A percentile compares a stretch with the other conserved stretches of the same genome.
Evolutionary conservation across 2,888 invertebrate genomes (phyloP).

Genomic region (Biston betularia): DNA sequence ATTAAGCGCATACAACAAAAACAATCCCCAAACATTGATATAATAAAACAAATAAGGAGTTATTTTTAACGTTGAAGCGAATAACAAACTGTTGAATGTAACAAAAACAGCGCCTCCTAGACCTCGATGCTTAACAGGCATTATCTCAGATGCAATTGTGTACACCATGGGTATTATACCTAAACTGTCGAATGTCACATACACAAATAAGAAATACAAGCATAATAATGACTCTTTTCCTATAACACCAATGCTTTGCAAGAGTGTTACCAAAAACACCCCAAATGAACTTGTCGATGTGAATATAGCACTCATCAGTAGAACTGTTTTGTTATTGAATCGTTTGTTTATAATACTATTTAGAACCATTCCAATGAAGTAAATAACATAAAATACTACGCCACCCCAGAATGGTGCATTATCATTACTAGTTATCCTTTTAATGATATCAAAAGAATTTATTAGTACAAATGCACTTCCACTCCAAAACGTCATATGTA

Average conservation of each 20-base stretch:
- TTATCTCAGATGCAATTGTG: conserved; percentile 35
- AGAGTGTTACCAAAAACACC: background rate
- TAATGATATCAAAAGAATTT: conserved; percentile 1
- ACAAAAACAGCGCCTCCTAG: conserved; percentile 37
- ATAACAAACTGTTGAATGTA: conserved; percentile 26
- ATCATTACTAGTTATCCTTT: conserved; percentile 6
- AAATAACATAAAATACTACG: background rate
- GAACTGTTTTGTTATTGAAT: conserved; percentile 3
- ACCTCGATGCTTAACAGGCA: conserved; percentile 44
- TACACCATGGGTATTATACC: conserved; percentile 27
- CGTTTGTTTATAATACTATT: conserved; percentile 2
- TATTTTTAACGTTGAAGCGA: conserved; percentile 33
- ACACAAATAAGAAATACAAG: conserved; percentile 35
- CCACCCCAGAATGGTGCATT: conserved; percentile 28
- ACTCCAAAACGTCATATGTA: conserved; percentile 41
- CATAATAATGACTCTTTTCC: conserved; percentile 28
- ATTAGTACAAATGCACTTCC: conserved; percentile 32
- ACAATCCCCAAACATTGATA: conserved; percentile 37
- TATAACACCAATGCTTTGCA: conserved; percentile 25
- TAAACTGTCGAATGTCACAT: conserved; percentile 18
- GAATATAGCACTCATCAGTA: conserved; percentile 2
- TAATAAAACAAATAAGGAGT: conserved; percentile 36
- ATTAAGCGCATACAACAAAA: conserved; percentile 34
- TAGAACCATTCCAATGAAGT: background rate
- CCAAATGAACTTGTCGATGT: conserved; percentile 4